Evolutionary conservation across 2,888 invertebrate genomes (phyloP).

Genomic region (Drosophila phalerata): DNA sequence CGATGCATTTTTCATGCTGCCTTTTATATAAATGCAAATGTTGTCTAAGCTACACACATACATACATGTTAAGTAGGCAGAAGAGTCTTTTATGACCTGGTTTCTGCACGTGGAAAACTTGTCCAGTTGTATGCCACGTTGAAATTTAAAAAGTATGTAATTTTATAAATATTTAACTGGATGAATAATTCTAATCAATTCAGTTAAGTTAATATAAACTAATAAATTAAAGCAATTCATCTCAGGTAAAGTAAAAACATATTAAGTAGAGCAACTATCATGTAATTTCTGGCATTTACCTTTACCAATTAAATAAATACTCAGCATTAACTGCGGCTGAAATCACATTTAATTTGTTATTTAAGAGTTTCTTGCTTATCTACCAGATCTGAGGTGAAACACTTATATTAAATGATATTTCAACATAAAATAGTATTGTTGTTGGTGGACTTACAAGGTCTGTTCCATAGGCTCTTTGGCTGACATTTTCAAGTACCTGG

Average conservation of each 20-base stretch:
- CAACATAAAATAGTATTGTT: conserved; percentile 4
- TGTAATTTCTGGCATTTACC: too few species aligned
- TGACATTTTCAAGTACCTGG: conserved; percentile 47
- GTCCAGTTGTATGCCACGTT: background rate
- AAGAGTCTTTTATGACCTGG: conserved; percentile 6
- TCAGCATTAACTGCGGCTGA: background rate
- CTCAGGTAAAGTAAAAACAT: too few species aligned
- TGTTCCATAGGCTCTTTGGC: conserved; percentile 24
- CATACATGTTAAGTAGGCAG: background rate
- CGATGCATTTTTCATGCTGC: conserved; percentile 30
- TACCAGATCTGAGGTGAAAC: background rate
- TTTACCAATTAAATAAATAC: too few species aligned
- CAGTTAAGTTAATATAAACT: background rate
- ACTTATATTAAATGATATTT: conserved; percentile 67
- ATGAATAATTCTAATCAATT: background rate
- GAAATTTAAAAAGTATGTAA: conserved; percentile 2
- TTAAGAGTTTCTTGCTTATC: background rate
- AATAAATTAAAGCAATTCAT: background rate
- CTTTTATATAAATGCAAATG: conserved; percentile 25
- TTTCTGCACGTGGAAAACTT: background rate
- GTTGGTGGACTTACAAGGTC: conserved; percentile 20
- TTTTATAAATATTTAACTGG: background rate
- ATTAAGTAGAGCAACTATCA: too few species aligned
- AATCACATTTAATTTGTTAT: conserved; percentile 4
- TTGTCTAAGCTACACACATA: conserved; percentile 6